These are phyloP conservation scores for Geotrypetes seraphini DNA, from an alignment of 2,797 vertebrate species.

Conservation along the genomic window DNA sequence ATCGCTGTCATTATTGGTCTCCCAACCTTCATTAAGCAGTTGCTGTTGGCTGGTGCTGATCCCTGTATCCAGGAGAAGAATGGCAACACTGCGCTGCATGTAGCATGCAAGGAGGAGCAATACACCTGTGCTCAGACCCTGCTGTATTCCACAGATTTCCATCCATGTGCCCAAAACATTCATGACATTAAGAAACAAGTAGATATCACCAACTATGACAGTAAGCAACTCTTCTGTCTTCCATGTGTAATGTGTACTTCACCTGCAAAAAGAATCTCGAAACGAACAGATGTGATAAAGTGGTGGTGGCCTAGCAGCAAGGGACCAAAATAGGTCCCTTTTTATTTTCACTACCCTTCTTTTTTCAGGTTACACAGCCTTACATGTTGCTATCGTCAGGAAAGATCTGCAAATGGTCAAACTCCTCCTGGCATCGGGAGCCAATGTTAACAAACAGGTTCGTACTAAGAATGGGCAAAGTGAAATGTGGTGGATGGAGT, in stretches of 20 bases:
- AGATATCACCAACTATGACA: slow-evolving; percentile 32
- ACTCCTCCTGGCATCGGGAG: slow-evolving; percentile 43
- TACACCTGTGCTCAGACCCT: slow-evolving; percentile 33
- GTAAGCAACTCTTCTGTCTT: slow-evolving; percentile 4
- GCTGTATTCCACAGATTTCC: slow-evolving; percentile 15
- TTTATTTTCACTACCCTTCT: background rate
- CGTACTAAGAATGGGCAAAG: no score
- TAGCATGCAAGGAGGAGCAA: slow-evolving; percentile 48
- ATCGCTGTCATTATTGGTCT: slow-evolving; percentile 56
- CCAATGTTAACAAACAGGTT: slow-evolving; percentile 54
- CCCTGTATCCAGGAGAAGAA: slow-evolving; percentile 41
- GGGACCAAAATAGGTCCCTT: background rate
- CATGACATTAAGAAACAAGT: slow-evolving; percentile 24
- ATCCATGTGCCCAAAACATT: background rate
- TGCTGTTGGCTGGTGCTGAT: slow-evolving; percentile 40
- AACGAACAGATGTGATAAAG: no score
- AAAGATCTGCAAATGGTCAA: slow-evolving; percentile 43
- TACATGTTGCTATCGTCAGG: slow-evolving; percentile 54
- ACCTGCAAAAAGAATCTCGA: no score
- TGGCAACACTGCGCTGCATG: slow-evolving; percentile 58
- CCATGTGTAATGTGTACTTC: no score
- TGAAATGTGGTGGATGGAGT: background rate
- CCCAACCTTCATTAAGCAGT: slow-evolving; percentile 31
- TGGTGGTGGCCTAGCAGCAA: no score
- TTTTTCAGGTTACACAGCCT: slow-evolving; percentile 46